Base-by-base conservation (phyloP, 2,797 vertebrate genomes). In the Brachyrhaphis roseni region DNA sequence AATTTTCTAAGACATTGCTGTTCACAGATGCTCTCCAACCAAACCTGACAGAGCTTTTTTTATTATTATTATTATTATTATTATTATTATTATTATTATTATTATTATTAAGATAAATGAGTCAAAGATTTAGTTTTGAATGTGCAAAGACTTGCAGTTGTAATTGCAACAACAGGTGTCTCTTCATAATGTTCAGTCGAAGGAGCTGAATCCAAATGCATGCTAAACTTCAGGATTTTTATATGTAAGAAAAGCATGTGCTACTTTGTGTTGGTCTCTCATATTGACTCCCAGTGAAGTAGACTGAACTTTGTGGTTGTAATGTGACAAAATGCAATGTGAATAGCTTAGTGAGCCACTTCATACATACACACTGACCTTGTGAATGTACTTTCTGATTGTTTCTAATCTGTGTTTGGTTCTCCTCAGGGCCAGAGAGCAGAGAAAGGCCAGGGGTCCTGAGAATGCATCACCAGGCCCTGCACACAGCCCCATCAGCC, bases 401-500 rank as follows among this genome's bases (percentile, higher is more conserved):
- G 76, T 80, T 34, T 87, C 78, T 91, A 51, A 91, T 77, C 47
- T 86, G 45, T 84, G 45, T 88, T 79, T 94, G 66, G 43, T 95
- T 95, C 92, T 71, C 86, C 90, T 84, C 96, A 99, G 98, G 98
- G 98, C 94, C 98, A 99, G 97, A 98, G 98, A 99, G 97, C 98
- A 98, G 98, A 99, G 96, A 99, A 99, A 96, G 98, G 98, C 97
- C 98, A 99, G 97, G 98, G 98, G 97, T 99, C 98, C 96, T 99
- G 98, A 99, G 97, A 97, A 95, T 89, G 93, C 93, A 90, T 95
- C 96, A 2, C 78, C 89, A 87, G 92, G 87, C 86, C 88, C 94
- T 74, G 74, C 91, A 95, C 96, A 97, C 96, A 97, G 96, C 96
- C 97, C 97, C 95, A 95, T 98, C 96, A 97, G 97, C 97, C 97